These are phyloP conservation scores for Amiota mariae DNA, from an alignment of 2,888 invertebrate species.

Conservation along the genomic window DNA sequence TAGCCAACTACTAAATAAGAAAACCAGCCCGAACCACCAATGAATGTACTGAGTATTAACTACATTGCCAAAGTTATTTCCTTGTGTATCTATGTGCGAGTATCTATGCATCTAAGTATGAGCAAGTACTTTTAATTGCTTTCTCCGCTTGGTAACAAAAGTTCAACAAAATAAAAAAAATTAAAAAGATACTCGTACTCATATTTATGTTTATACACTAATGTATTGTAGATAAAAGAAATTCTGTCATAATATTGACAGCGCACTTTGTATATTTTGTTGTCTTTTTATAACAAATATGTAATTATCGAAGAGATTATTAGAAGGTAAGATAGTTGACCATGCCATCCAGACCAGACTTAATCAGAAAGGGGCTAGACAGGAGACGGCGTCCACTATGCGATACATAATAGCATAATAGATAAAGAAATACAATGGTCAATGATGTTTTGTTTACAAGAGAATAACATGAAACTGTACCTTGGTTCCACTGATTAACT, in stretches of 20 bases:
- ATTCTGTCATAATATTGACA: not conserved
- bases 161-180: constrained; percentile 11
- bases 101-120: constrained; percentile 40
- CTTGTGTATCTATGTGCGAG: constrained; percentile 39
- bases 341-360: too few species aligned
- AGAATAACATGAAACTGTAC: not conserved
- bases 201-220: not conserved
- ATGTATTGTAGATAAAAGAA: not conserved
- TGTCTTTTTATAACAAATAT: not conserved
- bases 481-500: not conserved
- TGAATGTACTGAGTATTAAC: constrained; percentile 28
- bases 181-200: not conserved
- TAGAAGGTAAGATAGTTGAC: not conserved
- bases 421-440: too few species aligned
- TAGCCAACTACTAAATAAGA: not conserved
- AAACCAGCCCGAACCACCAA: constrained; percentile 33
- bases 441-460: too few species aligned
- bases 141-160: constrained; percentile 42
- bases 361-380: too few species aligned
- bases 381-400: too few species aligned
- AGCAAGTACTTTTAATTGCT: constrained; percentile 46
- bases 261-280: too few species aligned
- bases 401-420: too few species aligned
- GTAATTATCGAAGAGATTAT: not conserved
- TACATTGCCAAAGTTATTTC: constrained; percentile 60